Evolutionary conservation across 2,113 vertebrate genomes (phyloP), one percentile per base, ranked within the genome.

Genomic region (Hypocryptadius cinnamomeus): DNA sequence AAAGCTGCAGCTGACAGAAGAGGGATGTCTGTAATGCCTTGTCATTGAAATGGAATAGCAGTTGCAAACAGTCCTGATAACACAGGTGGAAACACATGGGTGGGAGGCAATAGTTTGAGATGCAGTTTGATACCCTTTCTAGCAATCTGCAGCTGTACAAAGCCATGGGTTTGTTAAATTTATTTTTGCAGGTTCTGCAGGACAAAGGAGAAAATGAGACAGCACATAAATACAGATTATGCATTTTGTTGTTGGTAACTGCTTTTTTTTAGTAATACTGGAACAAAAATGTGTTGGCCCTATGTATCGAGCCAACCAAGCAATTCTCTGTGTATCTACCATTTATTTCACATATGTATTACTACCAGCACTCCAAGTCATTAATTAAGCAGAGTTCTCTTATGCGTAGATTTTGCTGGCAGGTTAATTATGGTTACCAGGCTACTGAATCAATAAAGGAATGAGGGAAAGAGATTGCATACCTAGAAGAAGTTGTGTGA

Each of bases 381-480:
- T 92, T 95, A 73, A 89, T 96, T 96, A 92, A 79, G 59, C 42
- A 48, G 74, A 30, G 11, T 83, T 94, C 85, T 96, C 47, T 65
- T 94, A 70, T 22, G 71, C 13, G 37, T 92, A 83, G 71, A 70
- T 93, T 92, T 87, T 82, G 47, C 81, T 89, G 94, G 81, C 78
- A 89, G 78, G 71, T 94, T 96, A 94, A 93, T 96, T 96, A 93
- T 73, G 78, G 73, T 93, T 93, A 89, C 74, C 74, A 79, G 66
- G 78, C 85, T 89, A 91, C 81, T 87, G 74, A 94, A 87, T 93
- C 89, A 92, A 70, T 95, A 92, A 91, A 77, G 64, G 73, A 88
- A 51, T 48, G 37, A 64, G 35, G 21, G 45, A 70, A 87, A 66
- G 33, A 73, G 63, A 79, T 50, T 89, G 85, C 45, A 65, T 79